These are phyloP conservation scores for Cataglyphis livida DNA, from an alignment of 2,888 invertebrate species.

Conservation along the genomic window DNA sequence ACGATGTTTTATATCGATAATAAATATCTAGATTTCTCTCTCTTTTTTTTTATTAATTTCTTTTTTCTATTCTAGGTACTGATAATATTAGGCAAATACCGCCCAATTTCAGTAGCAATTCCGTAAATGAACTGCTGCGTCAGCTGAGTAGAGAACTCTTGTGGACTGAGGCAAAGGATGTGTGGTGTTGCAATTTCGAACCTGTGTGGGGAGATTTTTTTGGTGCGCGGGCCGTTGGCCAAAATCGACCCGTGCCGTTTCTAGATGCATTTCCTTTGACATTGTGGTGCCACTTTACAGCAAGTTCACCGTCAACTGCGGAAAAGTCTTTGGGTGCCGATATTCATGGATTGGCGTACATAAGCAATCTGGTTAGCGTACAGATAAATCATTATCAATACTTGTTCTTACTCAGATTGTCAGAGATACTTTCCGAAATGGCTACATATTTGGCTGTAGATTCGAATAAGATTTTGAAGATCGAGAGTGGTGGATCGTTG, in stretches of 20 bases:
- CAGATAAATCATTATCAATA: constrained; percentile 98
- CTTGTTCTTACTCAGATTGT: constrained; percentile 93
- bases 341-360: constrained; percentile 93
- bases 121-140: constrained; percentile 87
- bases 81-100: constrained; percentile 79
- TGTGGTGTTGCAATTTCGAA: constrained; percentile 95
- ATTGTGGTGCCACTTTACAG: constrained; percentile 90
- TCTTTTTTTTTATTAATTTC: background rate
- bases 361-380: constrained; percentile 93
- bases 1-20: constrained; percentile 33
- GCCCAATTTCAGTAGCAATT: constrained; percentile 83
- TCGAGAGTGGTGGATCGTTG: constrained; percentile 87
- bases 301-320: constrained; percentile 74
- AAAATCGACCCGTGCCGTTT: constrained; percentile 91
- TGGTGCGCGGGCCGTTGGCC: constrained; percentile 92
- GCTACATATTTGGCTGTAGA: constrained; percentile 93
- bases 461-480: constrained; percentile 90
- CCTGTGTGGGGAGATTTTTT: constrained; percentile 97
- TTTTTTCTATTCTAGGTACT: constrained; percentile 80
- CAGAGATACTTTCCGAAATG: constrained; percentile 93
- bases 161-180: constrained; percentile 94
- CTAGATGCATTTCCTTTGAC: constrained; percentile 95
- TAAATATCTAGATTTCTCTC: constrained; percentile 44
- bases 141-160: constrained; percentile 86
- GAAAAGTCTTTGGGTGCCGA: constrained; percentile 86